Evolutionary conservation across 2,888 invertebrate species (phyloP).

Genomic region (Sialis fuliginosa): DNA sequence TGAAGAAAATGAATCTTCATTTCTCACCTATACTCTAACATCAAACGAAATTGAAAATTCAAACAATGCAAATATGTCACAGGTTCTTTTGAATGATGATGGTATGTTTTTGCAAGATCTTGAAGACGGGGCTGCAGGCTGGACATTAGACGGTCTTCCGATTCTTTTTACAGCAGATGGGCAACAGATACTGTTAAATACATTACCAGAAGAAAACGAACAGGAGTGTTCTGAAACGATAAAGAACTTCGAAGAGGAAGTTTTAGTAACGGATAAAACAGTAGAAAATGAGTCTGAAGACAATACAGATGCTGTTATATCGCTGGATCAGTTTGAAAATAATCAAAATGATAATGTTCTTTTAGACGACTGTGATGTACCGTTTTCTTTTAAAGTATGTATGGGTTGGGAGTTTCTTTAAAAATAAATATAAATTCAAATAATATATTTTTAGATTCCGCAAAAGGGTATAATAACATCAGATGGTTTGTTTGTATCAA

Average conservation of each 20-base stretch:
- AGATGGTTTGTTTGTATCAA: slow-evolving; percentile 15
- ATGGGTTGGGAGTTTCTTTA: neutral
- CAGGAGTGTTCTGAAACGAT: neutral
- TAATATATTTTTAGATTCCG: slow-evolving; percentile 11
- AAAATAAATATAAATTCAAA: neutral
- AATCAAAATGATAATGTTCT: neutral
- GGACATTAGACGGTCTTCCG: slow-evolving; percentile 19
- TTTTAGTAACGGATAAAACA: too few relatives aligned
- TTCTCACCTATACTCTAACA: slow-evolving; percentile 2
- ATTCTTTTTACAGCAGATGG: slow-evolving; percentile 15
- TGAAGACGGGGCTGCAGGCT: slow-evolving; percentile 16
- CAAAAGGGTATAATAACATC: slow-evolving; percentile 14
- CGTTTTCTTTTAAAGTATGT: neutral
- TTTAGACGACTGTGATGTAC: neutral
- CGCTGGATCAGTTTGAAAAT: too few relatives aligned
- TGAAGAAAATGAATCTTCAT: neutral
- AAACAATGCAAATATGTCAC: neutral
- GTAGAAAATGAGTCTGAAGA: too few relatives aligned
- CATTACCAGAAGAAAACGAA: neutral
- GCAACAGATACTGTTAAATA: neutral
- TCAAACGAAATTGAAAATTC: neutral
- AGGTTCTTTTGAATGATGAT: slow-evolving; percentile 3
- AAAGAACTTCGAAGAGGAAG: too few relatives aligned
- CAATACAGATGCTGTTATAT: too few relatives aligned
- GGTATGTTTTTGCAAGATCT: slow-evolving; percentile 13